Conservation (phyloP, 2,888 invertebrate genomes). For the Sialis lutaria region DNA sequence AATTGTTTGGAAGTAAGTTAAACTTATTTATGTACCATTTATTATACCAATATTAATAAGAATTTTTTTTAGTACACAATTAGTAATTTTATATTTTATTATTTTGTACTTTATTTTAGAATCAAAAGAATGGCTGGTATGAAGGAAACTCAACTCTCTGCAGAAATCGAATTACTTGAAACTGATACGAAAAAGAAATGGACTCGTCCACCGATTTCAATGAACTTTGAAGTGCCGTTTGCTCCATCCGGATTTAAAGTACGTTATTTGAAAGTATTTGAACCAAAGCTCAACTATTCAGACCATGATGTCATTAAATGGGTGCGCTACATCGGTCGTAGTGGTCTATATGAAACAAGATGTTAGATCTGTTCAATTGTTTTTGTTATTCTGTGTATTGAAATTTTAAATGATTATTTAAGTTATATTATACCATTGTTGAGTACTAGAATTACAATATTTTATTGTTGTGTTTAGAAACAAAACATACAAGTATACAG, state of each 20-base stretch:
- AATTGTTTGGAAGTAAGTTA: slow-evolving; percentile 78
- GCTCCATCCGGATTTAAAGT: slow-evolving; percentile 99
- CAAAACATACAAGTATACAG: too few species aligned
- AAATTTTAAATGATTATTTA: too few species aligned
- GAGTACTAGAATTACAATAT: too few species aligned
- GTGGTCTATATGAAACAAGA: slow-evolving; percentile 96
- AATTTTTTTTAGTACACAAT: not conserved
- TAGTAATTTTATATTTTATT: not conserved
- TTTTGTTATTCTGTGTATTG: too few species aligned
- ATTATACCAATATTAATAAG: slow-evolving; percentile 4
- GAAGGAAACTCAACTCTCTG: slow-evolving; percentile 99
- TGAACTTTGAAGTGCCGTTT: slow-evolving; percentile 99
- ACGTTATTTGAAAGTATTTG: slow-evolving; percentile 97
- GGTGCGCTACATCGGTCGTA: slow-evolving; percentile 98
- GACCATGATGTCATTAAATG: slow-evolving; percentile 99
- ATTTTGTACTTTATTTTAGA: slow-evolving; percentile 22
- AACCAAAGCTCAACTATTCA: slow-evolving; percentile 98
- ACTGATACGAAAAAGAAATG: slow-evolving; percentile 99
- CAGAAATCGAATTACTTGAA: slow-evolving; percentile 95
- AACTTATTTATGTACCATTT: slow-evolving; percentile 3
- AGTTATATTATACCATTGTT: too few species aligned
- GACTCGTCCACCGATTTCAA: slow-evolving; percentile 99
- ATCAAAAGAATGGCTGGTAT: slow-evolving; percentile 92
- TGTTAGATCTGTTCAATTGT: slow-evolving; percentile 40
- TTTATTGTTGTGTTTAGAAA: too few species aligned